Evolutionary conservation across 1,140 invertebrate species (phyloP).

Genomic region (Philotrypesis tridentata): DNA sequence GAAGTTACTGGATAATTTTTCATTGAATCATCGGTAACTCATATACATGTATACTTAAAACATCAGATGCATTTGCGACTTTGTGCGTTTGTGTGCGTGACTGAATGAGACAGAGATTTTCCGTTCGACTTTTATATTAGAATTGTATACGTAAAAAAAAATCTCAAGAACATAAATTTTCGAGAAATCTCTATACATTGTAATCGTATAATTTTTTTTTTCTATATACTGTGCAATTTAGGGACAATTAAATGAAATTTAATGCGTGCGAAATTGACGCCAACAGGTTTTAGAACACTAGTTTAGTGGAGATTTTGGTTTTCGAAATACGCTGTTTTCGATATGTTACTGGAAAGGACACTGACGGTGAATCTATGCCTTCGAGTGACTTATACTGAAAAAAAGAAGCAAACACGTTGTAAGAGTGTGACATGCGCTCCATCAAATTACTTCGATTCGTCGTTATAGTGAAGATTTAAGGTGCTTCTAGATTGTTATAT

Average conservation of each 20-base stretch:
- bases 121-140: background rate
- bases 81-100: slow-evolving; percentile 50
- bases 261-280: slow-evolving; percentile 20
- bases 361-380: slow-evolving; percentile 35
- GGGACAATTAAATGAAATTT: background rate
- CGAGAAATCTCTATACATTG: slow-evolving; percentile 30
- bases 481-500: slow-evolving; percentile 50
- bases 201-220: slow-evolving; percentile 23
- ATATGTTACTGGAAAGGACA: slow-evolving; percentile 28
- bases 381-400: slow-evolving; percentile 37
- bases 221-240: slow-evolving; percentile 43
- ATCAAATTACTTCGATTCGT: slow-evolving; percentile 52
- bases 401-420: slow-evolving; percentile 2
- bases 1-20: slow-evolving; percentile 58
- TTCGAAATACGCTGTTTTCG: slow-evolving; percentile 15
- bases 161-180: background rate
- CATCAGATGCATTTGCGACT: slow-evolving; percentile 47
- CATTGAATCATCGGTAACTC: slow-evolving; percentile 54
- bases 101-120: slow-evolving; percentile 27
- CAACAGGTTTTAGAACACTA: slow-evolving; percentile 24
- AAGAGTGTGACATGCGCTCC: slow-evolving; percentile 33
- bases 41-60: background rate
- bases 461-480: slow-evolving; percentile 57
- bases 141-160: slow-evolving; percentile 31
- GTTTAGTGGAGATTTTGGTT: slow-evolving; percentile 1